Evolutionary conservation across 2,888 invertebrate species (phyloP), one percentile per base, ranked within the genome.

Genomic region (Sarcophaga caerulescens): DNA sequence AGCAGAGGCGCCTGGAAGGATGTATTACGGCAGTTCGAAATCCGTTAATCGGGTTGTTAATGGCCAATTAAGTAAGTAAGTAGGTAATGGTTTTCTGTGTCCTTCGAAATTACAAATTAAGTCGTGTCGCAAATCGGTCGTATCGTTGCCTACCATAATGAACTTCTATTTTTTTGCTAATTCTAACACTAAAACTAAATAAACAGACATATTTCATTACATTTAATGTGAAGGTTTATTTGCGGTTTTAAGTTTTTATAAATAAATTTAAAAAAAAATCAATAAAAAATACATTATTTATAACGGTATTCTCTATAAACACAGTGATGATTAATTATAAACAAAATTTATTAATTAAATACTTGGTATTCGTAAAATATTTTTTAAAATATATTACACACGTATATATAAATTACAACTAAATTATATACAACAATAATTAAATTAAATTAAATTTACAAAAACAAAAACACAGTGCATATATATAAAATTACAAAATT

Each of bases 271-370:
- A 78, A 35, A 35, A 35, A 52, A 52, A 52, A 5, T 17, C n/a
- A 60, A 75, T 19, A 47, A 60, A 71, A 21, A 44, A 57, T 52
- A 80, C 11, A 52, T 14, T 52, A 52, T 52, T 52, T 52, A 14
- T 52, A 17, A 79, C 70, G 19, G 11, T 70, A 70, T 19, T 62
- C 35, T 62, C 21, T 78, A 76, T 17, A 71, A 78, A 76, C 45
- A 73, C 44, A 52, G 60, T 77, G 77, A 74, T 77, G 11, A 65
- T 78, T 77, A 12, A 69, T 78, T 62, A 47, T 47, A 69, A 73
- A 77, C 23, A 77, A 17, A 5, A n/a, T 60, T 75, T 84, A 73
- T 84, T 69, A 81, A 70, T 69, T 73, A 77, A 85, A 85, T 76
- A 84, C 81, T 84, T 81, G 71, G 71, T 81, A 81, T 68, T 84